These are phyloP conservation scores for Ctenicera cuprea DNA, from an alignment of 2,888 invertebrate genomes.

Conservation along the genomic window DNA sequence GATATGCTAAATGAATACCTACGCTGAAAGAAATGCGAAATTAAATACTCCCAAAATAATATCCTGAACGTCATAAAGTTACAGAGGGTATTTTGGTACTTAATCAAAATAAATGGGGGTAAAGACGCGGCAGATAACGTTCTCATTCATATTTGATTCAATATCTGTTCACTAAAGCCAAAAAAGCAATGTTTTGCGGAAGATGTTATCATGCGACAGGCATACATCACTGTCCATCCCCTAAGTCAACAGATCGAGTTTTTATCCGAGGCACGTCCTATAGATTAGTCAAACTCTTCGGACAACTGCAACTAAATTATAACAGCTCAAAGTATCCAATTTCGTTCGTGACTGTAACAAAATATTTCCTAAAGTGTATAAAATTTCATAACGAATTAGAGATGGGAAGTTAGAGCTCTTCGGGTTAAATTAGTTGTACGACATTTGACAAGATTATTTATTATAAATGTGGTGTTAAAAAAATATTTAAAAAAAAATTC, in stretches of 20 bases:
- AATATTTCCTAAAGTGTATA: conserved; percentile 6
- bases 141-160: conserved; percentile 38
- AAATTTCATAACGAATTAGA: conserved; percentile 1
- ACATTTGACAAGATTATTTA: too few species aligned
- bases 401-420: too few species aligned
- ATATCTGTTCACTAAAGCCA: conserved; percentile 40
- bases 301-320: conserved; percentile 65
- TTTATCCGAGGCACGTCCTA: conserved; percentile 62
- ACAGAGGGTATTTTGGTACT: conserved; percentile 7
- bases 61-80: background rate
- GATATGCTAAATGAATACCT: conserved; percentile 6
- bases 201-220: conserved; percentile 66
- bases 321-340: conserved; percentile 62
- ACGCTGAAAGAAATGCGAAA: background rate
- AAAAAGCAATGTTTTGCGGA: conserved; percentile 62
- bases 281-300: conserved; percentile 67
- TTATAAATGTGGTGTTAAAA: too few species aligned
- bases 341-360: conserved; percentile 35
- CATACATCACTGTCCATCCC: conserved; percentile 66
- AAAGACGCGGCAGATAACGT: conserved; percentile 34
- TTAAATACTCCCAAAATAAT: background rate
- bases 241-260: conserved; percentile 58
- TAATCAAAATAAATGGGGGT: conserved; percentile 32
- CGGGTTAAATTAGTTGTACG: too few species aligned
- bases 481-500: too few species aligned